Evolutionary conservation across 2,888 invertebrate genomes (phyloP).

Genomic region (Nomada flava): DNA sequence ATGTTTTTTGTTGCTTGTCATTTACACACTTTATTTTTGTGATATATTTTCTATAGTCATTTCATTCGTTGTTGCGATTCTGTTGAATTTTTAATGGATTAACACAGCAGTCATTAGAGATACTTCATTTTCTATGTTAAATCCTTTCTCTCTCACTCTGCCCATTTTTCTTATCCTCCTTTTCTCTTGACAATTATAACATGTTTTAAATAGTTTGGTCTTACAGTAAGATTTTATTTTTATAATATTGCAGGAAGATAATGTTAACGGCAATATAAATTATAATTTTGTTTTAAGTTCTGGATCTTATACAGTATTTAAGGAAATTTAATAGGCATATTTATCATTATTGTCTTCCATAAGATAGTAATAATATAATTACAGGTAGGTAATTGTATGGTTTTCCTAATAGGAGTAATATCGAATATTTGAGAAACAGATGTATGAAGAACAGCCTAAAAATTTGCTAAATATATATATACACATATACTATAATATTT

Average conservation of each 20-base stretch:
- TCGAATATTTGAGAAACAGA: slow-evolving; percentile 29
- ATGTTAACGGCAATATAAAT: slow-evolving; percentile 12
- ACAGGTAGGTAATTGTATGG: slow-evolving; percentile 67
- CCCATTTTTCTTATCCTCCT: slow-evolving; percentile 48
- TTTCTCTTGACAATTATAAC: slow-evolving; percentile 36
- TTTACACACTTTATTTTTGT: not conserved
- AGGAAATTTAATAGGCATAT: slow-evolving; percentile 23
- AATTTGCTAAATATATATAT: slow-evolving; percentile 35
- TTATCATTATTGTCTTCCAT: slow-evolving; percentile 39
- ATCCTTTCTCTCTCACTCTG: slow-evolving; percentile 62
- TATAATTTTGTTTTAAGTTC: slow-evolving; percentile 25
- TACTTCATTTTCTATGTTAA: slow-evolving; percentile 37
- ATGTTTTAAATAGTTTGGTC: slow-evolving; percentile 23
- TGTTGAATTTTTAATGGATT: slow-evolving; percentile 27
- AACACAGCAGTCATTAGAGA: slow-evolving; percentile 10
- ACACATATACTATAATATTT: not conserved
- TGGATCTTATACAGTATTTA: slow-evolving; percentile 23
- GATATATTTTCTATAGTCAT: slow-evolving; percentile 12
- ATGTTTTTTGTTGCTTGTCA: not conserved
- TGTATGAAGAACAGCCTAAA: slow-evolving; percentile 34
- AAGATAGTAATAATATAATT: slow-evolving; percentile 44
- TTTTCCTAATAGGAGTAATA: slow-evolving; percentile 42
- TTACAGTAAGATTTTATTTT: slow-evolving; percentile 26
- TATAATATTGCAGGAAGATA: slow-evolving; percentile 34
- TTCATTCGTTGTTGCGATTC: slow-evolving; percentile 24